Conservation (phyloP, 1,140 invertebrate genomes). For the Ostrea edulis region DNA sequence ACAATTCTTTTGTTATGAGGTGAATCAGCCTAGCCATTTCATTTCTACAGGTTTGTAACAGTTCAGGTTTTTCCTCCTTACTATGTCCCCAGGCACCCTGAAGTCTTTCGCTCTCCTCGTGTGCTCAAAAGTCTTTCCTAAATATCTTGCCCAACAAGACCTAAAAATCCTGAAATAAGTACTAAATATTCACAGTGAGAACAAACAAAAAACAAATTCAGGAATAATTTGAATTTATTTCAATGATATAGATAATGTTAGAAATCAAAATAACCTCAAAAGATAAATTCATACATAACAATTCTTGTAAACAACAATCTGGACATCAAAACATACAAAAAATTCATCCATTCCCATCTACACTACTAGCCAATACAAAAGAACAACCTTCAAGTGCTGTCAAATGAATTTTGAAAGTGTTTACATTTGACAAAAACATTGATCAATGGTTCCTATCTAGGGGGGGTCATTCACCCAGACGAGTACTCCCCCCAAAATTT, state of each 20-base stretch:
- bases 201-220: not conserved
- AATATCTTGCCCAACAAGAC: too few species aligned
- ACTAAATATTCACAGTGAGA: not conserved
- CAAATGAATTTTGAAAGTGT: not conserved
- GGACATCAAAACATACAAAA: not conserved
- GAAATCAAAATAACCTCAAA: not conserved
- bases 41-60: not conserved
- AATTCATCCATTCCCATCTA: not conserved
- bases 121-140: too few species aligned
- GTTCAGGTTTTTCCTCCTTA: too few species aligned
- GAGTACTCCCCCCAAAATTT: not conserved
- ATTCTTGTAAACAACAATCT: conserved; percentile 2
- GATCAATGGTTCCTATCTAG: conserved; percentile 27
- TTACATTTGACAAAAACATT: not conserved
- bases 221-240: not conserved
- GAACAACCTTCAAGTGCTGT: conserved; percentile 2
- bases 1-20: conserved; percentile 20
- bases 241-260: not conserved
- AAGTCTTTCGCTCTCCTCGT: too few species aligned
- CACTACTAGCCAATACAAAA: not conserved
- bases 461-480: not conserved
- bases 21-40: not conserved
- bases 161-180: not conserved
- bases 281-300: not conserved
- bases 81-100: too few species aligned